Base-by-base conservation (phyloP, 2,113 vertebrate species). In the Hippocampus barbouri region DNA sequence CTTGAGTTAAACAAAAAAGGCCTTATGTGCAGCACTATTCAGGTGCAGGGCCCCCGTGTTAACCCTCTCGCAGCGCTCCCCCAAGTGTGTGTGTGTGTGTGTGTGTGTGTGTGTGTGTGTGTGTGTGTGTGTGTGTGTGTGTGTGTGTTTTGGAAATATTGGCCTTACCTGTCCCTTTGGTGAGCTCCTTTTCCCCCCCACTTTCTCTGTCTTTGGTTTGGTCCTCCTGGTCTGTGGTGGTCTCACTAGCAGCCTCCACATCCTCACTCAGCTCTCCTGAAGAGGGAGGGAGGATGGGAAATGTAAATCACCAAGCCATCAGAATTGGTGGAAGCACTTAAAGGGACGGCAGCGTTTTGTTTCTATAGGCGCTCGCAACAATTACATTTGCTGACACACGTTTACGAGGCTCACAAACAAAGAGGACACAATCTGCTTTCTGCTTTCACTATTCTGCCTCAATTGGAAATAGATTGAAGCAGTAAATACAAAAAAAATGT, bases 211-310 rank as follows among this genome's bases (percentile, higher is more conserved):
- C 96, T 95, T 97, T 98, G 81, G 93, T 89, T 89, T 95, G 92
- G 90, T 98, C 97, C 91, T 98, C 97, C 83, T 94, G 93, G 82
- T 98, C 96, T 66, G 92, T 92, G 59, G 92, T 88, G 71, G 93
- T 92, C 91, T 98, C 97, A 86, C 76, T 93, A 86, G 94, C 93
- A 87, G 94, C 96, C 92, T 98, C 96, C 76, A 92, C 94, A 95
- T 98, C 97, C 93, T 98, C 97, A 82, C 83, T 86, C 78, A 94
- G 88, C 90, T 99, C 97, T 92, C 98, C 97, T 99, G 93, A 87
- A 96, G 95, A 60, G 91, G 90, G 92, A 91, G 80, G 89, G 85
- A 92, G 91, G 89, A 91, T 8, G 84, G 86, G 86, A 91, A 93
- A 93, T 93, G 91, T 93, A 94, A 94, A 94, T 94, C 90, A 89